Evolutionary conservation across 2,888 invertebrate genomes (phyloP).

Genomic region (Norana najaformis): DNA sequence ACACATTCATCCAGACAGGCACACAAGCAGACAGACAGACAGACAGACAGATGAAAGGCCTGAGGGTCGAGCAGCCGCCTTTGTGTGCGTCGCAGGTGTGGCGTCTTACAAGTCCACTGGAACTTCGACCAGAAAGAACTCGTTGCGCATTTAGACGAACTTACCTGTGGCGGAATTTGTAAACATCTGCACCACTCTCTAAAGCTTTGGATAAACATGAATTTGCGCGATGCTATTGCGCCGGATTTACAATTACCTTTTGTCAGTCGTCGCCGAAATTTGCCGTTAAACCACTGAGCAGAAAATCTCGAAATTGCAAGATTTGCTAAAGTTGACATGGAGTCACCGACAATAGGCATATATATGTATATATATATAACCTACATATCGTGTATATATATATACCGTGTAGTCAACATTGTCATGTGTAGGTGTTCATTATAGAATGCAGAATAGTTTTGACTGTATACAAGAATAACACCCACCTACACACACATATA

Average conservation of each 20-base stretch:
- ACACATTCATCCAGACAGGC: not conserved
- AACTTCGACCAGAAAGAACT: not conserved
- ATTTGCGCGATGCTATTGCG: not conserved
- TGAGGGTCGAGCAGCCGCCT: not conserved
- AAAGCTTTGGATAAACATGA: not conserved
- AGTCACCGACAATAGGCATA: no score
- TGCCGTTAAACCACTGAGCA: constrained; percentile 4
- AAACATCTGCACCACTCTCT: not conserved
- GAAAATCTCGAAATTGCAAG: constrained; percentile 13
- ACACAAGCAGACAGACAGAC: not conserved
- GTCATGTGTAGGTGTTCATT: not conserved
- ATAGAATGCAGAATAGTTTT: not conserved
- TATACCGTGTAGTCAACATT: not conserved
- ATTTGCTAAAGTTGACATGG: not conserved
- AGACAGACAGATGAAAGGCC: not conserved
- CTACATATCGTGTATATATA: not conserved
- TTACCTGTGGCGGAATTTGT: constrained; percentile 1
- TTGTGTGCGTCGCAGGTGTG: not conserved
- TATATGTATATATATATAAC: not conserved
- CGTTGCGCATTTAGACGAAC: not conserved
- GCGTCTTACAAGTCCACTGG: not conserved
- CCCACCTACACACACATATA: not conserved
- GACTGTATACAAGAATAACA: not conserved
- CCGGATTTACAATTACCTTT: constrained; percentile 13
- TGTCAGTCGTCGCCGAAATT: not conserved